A percentile compares a stretch with the other conserved stretches of the same genome.
These are phyloP conservation scores for Clinocottus analis DNA, from an alignment of 2,113 vertebrate genomes.

Conservation along the genomic window DNA sequence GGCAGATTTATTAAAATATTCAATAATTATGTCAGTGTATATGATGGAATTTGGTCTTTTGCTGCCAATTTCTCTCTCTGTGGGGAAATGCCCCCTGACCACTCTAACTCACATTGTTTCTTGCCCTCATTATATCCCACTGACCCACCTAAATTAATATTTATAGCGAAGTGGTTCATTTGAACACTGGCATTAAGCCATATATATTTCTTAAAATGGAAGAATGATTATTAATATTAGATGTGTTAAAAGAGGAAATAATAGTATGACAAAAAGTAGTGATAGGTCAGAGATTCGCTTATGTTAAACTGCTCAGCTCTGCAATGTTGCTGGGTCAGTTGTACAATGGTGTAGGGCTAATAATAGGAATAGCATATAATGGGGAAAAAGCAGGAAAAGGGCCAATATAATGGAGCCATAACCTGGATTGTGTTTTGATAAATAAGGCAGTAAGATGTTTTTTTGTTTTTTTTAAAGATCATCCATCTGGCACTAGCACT, in stretches of 20 bases:
- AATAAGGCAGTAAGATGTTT: constrained; percentile 34
- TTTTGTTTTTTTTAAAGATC: constrained; percentile 33
- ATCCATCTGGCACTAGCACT: not conserved
- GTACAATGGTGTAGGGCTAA: constrained; percentile 4
- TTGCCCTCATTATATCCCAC: not conserved
- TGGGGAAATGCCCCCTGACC: not conserved
- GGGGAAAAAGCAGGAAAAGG: constrained; percentile 8
- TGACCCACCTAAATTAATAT: not conserved
- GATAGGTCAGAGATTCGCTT: constrained; percentile 15
- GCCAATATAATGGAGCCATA: not conserved
- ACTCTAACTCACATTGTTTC: not conserved
- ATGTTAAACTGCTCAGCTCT: constrained; percentile 2
- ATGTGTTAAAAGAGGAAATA: constrained; percentile 25
- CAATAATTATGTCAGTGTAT: not conserved
- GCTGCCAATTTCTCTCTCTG: not conserved
- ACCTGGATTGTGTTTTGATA: constrained; percentile 30
- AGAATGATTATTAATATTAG: constrained; percentile 7
- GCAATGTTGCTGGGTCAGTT: constrained; percentile 16
- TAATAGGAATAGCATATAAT: not conserved
- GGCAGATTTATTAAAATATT: not conserved
- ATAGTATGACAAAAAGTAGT: constrained; percentile 7
- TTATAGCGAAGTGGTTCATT: not conserved
- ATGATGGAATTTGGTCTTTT: not conserved
- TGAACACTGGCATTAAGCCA: constrained; percentile 15
- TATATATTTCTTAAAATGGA: constrained; percentile 19